phyloP scores from a whole-genome alignment of 2,888 invertebrate species.

The Diaperis boleti region DNA sequence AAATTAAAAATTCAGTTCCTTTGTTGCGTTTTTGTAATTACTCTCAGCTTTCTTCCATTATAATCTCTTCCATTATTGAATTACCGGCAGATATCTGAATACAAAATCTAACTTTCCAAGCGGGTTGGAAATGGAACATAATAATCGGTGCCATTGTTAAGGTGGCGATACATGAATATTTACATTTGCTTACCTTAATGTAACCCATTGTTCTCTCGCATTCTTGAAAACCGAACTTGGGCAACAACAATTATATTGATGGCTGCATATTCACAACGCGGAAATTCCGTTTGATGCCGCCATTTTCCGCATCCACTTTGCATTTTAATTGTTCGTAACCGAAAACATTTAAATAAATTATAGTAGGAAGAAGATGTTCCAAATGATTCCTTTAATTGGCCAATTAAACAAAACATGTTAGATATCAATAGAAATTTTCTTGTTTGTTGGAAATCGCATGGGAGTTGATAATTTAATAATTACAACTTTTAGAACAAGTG shows the following conservation, averaged over 20 bases:
- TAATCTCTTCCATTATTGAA: conserved; percentile 38
- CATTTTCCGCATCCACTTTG: conserved; percentile 20
- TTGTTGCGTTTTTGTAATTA: conserved; percentile 38
- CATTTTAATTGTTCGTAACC: conserved; percentile 21
- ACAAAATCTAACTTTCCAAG: conserved; percentile 54
- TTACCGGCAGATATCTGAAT: conserved; percentile 45
- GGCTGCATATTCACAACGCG: conserved; percentile 37
- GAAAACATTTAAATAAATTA: conserved; percentile 31
- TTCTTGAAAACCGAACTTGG: conserved; percentile 54
- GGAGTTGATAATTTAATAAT: conserved; percentile 43
- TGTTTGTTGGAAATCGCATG: conserved; percentile 34
- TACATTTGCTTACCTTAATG: conserved; percentile 57
- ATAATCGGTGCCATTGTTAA: conserved; percentile 56
- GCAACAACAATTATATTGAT: conserved; percentile 50
- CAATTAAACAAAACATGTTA: conserved; percentile 16
- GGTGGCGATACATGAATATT: conserved; percentile 55
- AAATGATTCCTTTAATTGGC: conserved; percentile 29
- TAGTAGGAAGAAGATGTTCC: conserved; percentile 30
- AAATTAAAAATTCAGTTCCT: conserved; percentile 36
- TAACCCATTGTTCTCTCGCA: conserved; percentile 54
- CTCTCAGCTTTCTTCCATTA: conserved; percentile 36
- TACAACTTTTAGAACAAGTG: conserved; percentile 31
- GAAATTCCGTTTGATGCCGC: conserved; percentile 29
- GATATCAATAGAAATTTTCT: conserved; percentile 31
- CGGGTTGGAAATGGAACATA: conserved; percentile 52